Evolutionary conservation across 2,888 invertebrate species (phyloP).

Genomic region (Salticus scenicus): DNA sequence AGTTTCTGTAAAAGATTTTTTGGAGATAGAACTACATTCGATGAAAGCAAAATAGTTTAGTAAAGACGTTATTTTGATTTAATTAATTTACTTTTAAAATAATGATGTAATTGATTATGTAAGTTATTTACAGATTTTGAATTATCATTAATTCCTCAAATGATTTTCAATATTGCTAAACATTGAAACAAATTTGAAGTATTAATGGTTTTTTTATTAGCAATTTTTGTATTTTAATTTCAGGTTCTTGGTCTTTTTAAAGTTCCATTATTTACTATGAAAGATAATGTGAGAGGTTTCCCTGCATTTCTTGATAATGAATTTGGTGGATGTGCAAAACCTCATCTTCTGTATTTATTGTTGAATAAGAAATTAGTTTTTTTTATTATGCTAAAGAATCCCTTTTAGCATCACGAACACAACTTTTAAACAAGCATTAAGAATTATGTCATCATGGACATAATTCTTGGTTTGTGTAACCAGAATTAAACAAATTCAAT

Average conservation of each 20-base stretch:
- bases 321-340: conserved; percentile 77
- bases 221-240: no score
- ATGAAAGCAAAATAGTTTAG: conserved; percentile 77
- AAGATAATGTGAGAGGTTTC: conserved; percentile 77
- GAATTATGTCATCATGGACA: no score
- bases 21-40: conserved; percentile 75
- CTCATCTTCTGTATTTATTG: conserved; percentile 76
- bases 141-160: no score
- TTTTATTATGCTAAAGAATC: not conserved
- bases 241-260: conserved; percentile 77
- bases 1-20: conserved; percentile 75
- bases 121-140: no score
- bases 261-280: conserved; percentile 78
- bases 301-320: conserved; percentile 78
- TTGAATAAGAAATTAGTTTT: conserved; percentile 70
- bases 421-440: no score
- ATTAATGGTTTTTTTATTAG: no score
- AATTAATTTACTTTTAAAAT: no score
- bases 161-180: no score
- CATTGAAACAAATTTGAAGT: no score
- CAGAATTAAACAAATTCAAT: no score
- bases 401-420: not conserved
- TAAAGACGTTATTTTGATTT: conserved; percentile 75
- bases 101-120: no score
- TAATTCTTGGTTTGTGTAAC: no score